A percentile compares a stretch with the other conserved stretches of the same genome.
These are phyloP conservation scores for Heterocephalus glaber DNA, from an alignment of 2,113 vertebrate species.

Conservation along the genomic window DNA sequence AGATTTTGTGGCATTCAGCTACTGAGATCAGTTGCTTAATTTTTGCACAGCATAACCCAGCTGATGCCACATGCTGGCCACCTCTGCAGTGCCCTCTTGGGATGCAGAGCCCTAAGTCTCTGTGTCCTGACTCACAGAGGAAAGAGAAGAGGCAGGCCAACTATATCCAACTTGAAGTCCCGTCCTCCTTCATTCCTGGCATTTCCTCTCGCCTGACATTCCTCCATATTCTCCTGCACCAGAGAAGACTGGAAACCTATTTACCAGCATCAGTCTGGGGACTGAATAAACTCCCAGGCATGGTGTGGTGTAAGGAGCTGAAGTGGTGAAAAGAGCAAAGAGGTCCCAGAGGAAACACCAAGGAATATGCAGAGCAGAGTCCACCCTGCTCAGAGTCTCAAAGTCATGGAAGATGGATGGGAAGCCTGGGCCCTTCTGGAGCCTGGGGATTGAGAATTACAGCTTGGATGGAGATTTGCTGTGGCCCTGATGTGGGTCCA, in stretches of 20 bases:
- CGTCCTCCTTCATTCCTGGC: not conserved
- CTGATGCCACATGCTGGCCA: not conserved
- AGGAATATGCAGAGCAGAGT: not conserved
- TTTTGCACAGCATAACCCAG: not conserved
- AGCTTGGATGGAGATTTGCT: not conserved
- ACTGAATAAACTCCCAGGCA: not conserved
- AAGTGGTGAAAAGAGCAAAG: not conserved
- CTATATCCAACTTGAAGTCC: not conserved
- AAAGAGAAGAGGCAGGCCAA: not conserved
- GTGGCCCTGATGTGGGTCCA: not conserved
- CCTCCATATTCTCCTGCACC: not conserved
- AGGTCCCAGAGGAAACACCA: fast-evolving
- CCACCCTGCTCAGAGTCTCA: not conserved
- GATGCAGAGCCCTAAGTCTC: not conserved
- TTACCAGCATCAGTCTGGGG: not conserved
- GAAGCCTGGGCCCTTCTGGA: not conserved
- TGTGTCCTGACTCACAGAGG: not conserved
- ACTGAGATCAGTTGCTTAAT: not conserved
- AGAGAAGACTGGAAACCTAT: not conserved
- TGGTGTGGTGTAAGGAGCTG: too few relatives aligned
- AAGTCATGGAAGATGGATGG: not conserved
- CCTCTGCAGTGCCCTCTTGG: not conserved
- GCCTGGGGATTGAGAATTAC: too few relatives aligned
- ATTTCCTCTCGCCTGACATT: not conserved
- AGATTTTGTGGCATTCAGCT: too few relatives aligned